Base-by-base conservation (phyloP, 2,797 vertebrate species). In the Gambusia yucatana region DNA sequence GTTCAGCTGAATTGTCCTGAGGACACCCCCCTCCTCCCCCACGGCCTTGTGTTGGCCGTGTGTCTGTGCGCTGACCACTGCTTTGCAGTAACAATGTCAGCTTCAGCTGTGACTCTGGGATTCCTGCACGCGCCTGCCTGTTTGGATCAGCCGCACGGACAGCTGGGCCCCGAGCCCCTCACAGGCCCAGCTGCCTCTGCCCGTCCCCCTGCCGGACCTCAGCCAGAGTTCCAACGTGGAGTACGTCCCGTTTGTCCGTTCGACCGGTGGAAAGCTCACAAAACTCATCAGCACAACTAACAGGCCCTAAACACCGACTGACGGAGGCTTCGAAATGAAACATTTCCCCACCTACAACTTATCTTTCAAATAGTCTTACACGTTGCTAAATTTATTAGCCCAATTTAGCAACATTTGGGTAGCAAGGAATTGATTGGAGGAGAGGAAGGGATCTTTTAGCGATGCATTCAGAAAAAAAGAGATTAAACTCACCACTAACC, bases 61-160 rank as follows among this genome's bases (percentile, higher is more conserved):
- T 20, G 70, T 39, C 28, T 67, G 41, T 28, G 44, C 82, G 86
- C 79, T 72, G 80, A 77, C 78, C 61, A n/a, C 36, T 0, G 30
- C 67, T 55, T 77, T 84, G 87, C 86, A 83, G 84, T 84, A 84
- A 87, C 75, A 88, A 79, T 83, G 84, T 87, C 84, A 65, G 79
- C 79, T 88, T 96, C 93, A 95, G 95, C 94, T 95, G 94, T 91
- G 93, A 83, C 86, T 87, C 80, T 88, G 83, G 91, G 94, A 95
- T 95, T 95, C 94, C 91, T 90, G 93, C 95, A 94, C 93, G 93
- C 91, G 95, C 90, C 95, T 95, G 95, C 93, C 91, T 86, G 89
- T 88, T 87, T 75, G 84, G 92, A 93, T 95, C 92, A 95, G 91
- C 50, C 79, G 1, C 61, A 50, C 73, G 55, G 94, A 94, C 95